Evolutionary conservation across 2,888 invertebrate species (phyloP), one percentile per base, ranked within the genome.

Genomic region (Eristalinus aeneus): DNA sequence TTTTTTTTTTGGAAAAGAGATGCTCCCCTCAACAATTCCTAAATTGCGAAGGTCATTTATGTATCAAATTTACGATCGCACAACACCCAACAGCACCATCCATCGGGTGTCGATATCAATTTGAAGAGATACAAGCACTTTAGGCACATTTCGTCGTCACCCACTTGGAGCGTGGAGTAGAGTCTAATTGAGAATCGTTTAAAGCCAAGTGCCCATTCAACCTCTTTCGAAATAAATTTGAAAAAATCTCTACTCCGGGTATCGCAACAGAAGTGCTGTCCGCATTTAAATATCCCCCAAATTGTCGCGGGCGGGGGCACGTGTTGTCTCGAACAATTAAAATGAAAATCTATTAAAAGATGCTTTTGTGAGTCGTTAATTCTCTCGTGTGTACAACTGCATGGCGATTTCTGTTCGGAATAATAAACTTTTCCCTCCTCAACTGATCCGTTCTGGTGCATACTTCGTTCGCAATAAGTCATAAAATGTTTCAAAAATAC

Each of bases 311-410:
- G 34, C 68, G n/a, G 54, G 46, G 23, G n/a, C 71, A 71, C 71
- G 71, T 71, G 39, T 39, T 71, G 39, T 23, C 27, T 46, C 11
- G n/a, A 46, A 71, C 39, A 46, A 71, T 60, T 71, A 46, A 71
- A 71, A 60, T 46, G 20, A 39, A 60, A 71, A 71, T 71, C 20
- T 39, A 58, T 71, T 60, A 58, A 36, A 56, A 56, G 23, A 56
- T 56, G 27, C 39, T 71, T 71, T 58, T 22, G 23, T 27, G 11
- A 58, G 23, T 56, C 39, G 31, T 71, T 58, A 36, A 69, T 69
- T 69, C 8, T 27, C 23, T 56, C 56, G 53, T 10, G 53, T 10
- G 46, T 58, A 36, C 36, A 58, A 69, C 23, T 56, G 36, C 20
- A 69, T 27, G 23, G 27, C 39, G 60, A 60, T 27, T 46, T 31